A percentile compares a stretch with the other conserved stretches of the same genome.
These are phyloP conservation scores for Drosophila aff. DNA, from an alignment of 1,140 invertebrate genomes.

Conservation along the genomic window DNA sequence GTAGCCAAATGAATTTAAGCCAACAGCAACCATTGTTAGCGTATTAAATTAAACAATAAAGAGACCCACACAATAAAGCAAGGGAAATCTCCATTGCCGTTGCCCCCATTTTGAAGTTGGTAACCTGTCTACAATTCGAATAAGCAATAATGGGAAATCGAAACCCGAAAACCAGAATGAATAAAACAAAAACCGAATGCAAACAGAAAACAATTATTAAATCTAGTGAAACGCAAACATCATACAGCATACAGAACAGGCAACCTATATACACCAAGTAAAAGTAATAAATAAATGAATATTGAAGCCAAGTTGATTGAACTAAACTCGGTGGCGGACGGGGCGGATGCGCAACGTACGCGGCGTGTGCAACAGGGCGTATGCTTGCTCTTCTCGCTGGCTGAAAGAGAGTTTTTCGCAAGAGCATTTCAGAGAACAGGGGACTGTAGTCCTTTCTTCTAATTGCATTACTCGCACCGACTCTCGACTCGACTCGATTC, in stretches of 20 bases:
- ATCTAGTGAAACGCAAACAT: slow-evolving; percentile 58
- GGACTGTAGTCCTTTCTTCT: slow-evolving; percentile 10
- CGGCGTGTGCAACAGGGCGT: slow-evolving; percentile 68
- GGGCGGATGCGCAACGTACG: slow-evolving; percentile 53
- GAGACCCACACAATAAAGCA: slow-evolving; percentile 36
- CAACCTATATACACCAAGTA: slow-evolving; percentile 49
- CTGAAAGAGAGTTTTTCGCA: slow-evolving; percentile 35
- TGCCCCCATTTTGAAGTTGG: slow-evolving; percentile 22
- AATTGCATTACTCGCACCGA: slow-evolving; percentile 34
- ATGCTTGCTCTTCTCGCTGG: slow-evolving; percentile 41
- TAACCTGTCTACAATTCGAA: slow-evolving; percentile 61
- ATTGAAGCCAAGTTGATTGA: slow-evolving; percentile 50
- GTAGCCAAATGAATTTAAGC: slow-evolving; percentile 52
- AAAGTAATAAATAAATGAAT: slow-evolving; percentile 66
- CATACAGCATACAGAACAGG: slow-evolving; percentile 28
- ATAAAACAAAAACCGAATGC: slow-evolving; percentile 7
- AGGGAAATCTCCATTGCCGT: slow-evolving; percentile 15
- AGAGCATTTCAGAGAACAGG: slow-evolving; percentile 2
- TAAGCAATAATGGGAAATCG: slow-evolving; percentile 62
- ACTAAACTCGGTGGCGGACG: slow-evolving; percentile 9
- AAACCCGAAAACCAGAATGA: not conserved
- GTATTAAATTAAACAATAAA: slow-evolving; percentile 44
- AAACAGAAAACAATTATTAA: slow-evolving; percentile 59
- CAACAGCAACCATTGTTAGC: slow-evolving; percentile 49
- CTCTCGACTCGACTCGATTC: slow-evolving; percentile 20